Evolutionary conservation across 2,797 vertebrate genomes (phyloP).

Genomic region (Novumbra hubbsi): DNA sequence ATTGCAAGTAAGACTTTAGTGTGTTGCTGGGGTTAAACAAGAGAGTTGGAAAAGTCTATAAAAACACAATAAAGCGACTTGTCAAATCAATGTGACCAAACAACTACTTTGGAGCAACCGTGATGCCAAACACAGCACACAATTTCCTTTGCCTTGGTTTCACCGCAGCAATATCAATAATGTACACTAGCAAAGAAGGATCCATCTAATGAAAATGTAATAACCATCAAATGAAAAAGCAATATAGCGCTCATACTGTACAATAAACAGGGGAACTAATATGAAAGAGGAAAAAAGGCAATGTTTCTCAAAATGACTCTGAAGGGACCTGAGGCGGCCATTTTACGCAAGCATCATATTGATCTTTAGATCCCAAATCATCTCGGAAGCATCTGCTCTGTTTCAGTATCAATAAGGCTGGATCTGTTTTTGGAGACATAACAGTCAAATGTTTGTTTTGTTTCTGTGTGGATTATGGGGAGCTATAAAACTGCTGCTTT

Average conservation of each 20-base stretch:
- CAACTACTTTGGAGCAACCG: constrained; percentile 15
- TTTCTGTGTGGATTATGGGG: not conserved
- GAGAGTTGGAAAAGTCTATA: not conserved
- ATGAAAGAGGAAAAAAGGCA: constrained; percentile 22
- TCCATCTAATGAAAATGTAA: constrained; percentile 52
- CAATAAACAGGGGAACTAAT: constrained; percentile 38
- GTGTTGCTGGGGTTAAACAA: constrained; percentile 5
- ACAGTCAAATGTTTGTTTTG: constrained; percentile 35
- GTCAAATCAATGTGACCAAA: constrained; percentile 10
- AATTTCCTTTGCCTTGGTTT: not conserved
- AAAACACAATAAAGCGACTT: not conserved
- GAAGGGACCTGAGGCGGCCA: constrained; percentile 32
- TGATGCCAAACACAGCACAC: not conserved
- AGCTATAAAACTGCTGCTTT: not conserved
- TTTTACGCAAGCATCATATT: constrained; percentile 19
- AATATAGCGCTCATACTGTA: constrained; percentile 46
- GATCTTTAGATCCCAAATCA: constrained; percentile 35
- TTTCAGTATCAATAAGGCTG: constrained; percentile 33
- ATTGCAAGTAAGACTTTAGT: not conserved
- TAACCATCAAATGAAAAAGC: constrained; percentile 45
- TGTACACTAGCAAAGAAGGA: constrained; percentile 17
- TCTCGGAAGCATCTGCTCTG: not conserved
- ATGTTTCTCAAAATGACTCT: constrained; percentile 36
- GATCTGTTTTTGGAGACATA: constrained; percentile 31
- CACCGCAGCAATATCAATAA: not conserved